Conservation (phyloP, 2,888 invertebrate genomes). For the Pegoplata infirma region DNA sequence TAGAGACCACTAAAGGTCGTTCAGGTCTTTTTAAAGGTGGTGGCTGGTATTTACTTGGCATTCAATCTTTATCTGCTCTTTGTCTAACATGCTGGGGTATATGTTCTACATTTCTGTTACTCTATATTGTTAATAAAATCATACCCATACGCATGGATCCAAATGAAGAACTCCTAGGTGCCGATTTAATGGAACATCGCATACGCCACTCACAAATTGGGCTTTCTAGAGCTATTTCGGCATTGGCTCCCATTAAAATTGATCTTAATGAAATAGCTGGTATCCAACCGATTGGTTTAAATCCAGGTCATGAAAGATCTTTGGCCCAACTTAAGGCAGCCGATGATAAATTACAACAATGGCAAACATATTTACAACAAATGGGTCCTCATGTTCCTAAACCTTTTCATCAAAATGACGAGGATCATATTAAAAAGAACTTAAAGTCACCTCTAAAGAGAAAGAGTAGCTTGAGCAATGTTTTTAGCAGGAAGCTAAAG, state of each 20-base stretch:
- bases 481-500: constrained; percentile 68
- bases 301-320: constrained; percentile 81
- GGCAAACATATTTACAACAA: constrained; percentile 75
- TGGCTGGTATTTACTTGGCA: constrained; percentile 91
- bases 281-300: constrained; percentile 80
- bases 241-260: constrained; percentile 83
- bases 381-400: constrained; percentile 66
- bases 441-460: constrained; percentile 63
- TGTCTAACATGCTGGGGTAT: constrained; percentile 88
- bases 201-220: constrained; percentile 85
- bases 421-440: constrained; percentile 61
- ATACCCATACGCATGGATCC: constrained; percentile 91
- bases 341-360: constrained; percentile 75
- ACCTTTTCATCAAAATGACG: constrained; percentile 51
- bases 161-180: constrained; percentile 91
- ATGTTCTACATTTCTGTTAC: constrained; percentile 83
- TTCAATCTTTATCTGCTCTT: constrained; percentile 86
- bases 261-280: constrained; percentile 74
- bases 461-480: constrained; percentile 62
- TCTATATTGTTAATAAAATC: constrained; percentile 88
- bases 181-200: constrained; percentile 92
- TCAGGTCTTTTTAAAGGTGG: constrained; percentile 90
- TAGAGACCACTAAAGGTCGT: constrained; percentile 88
- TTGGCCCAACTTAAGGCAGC: constrained; percentile 74
- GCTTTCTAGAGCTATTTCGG: constrained; percentile 86